Evolutionary conservation across 2,888 invertebrate genomes (phyloP).

Genomic region (Lysandra coridon): DNA sequence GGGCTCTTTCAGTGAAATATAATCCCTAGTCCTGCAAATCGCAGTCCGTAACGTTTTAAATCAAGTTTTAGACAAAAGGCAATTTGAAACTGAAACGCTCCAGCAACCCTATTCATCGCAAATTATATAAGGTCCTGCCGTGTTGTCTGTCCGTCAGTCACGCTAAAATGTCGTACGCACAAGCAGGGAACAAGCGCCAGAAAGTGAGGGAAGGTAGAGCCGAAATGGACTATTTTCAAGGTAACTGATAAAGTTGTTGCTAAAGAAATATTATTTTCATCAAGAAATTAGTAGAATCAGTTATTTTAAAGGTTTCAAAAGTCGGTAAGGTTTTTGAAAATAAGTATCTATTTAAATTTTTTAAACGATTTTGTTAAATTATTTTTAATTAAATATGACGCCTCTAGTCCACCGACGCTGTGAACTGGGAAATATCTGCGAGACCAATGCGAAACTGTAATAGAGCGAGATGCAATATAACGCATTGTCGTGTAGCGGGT

Average conservation of each 20-base stretch:
- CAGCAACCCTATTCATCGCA: conserved; percentile 57
- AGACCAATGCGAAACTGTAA: too few relatives aligned
- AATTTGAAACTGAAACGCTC: conserved; percentile 48
- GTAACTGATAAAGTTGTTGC: conserved; percentile 38
- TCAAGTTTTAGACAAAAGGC: conserved; percentile 52
- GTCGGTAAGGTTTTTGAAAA: too few relatives aligned
- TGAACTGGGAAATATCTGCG: too few relatives aligned
- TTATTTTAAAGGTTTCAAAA: too few relatives aligned
- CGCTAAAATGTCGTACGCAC: conserved; percentile 57
- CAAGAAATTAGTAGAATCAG: too few relatives aligned
- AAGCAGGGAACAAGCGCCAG: conserved; percentile 61
- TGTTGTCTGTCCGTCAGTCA: conserved; percentile 37
- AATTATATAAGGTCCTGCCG: conserved; percentile 57
- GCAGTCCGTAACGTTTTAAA: conserved; percentile 27
- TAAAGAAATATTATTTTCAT: too few relatives aligned
- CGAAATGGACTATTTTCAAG: conserved; percentile 68
- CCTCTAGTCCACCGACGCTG: too few relatives aligned
- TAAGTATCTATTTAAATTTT: too few relatives aligned
- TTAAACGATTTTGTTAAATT: too few relatives aligned
- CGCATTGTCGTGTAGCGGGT: too few relatives aligned
- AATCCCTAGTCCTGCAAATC: conserved; percentile 23
- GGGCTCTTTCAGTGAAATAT: background rate
- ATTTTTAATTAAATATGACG: too few relatives aligned
- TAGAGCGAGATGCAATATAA: too few relatives aligned
- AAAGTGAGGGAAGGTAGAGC: conserved; percentile 60